These are phyloP conservation scores for Poecile atricapillus DNA, from an alignment of 2,113 vertebrate genomes.

Conservation along the genomic window DNA sequence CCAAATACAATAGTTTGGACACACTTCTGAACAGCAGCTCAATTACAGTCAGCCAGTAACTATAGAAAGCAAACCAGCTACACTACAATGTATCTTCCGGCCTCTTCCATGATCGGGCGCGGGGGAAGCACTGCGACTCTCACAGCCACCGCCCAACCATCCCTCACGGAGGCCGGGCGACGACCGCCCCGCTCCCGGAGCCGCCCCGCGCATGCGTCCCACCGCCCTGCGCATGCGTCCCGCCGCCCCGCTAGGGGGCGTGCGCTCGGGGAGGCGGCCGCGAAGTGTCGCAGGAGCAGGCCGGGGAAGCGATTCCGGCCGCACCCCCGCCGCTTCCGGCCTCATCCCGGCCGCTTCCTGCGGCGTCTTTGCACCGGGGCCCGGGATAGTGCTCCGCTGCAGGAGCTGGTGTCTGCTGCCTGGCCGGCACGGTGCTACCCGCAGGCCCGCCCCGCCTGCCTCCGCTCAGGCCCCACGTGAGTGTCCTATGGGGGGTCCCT, in stretches of 20 bases:
- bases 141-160: fast-evolving
- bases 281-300: neutral
- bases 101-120: fast-evolving
- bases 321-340: neutral
- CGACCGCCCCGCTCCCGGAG: neutral
- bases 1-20: neutral
- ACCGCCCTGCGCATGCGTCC: neutral
- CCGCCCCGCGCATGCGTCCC: neutral
- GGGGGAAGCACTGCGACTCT: fast-evolving
- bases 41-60: fast-evolving
- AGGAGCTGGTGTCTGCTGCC: fast-evolving
- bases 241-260: neutral
- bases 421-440: fast-evolving
- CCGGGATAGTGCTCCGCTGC: fast-evolving
- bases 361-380: neutral
- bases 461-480: neutral
- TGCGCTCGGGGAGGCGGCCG: fast-evolving
- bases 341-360: neutral
- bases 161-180: neutral
- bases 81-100: fast-evolving
- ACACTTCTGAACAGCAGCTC: fast-evolving
- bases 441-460: too few relatives aligned
- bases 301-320: fast-evolving
- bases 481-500: neutral
- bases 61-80: fast-evolving